phyloP scores from a whole-genome alignment of 1,140 invertebrate genomes.

The Zaprionus inermis region DNA sequence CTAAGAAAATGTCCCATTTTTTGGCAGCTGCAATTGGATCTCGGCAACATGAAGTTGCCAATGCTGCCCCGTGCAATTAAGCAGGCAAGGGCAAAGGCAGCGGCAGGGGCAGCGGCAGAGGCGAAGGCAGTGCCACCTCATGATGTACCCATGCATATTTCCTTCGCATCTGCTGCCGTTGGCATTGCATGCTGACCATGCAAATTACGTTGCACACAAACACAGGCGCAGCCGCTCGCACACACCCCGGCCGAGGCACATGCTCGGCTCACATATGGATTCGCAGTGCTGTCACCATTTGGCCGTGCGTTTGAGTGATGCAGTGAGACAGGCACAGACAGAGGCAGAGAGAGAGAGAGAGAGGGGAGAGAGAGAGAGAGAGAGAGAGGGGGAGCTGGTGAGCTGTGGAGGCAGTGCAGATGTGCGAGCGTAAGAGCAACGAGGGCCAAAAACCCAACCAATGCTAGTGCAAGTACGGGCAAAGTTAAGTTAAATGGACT shows the following conservation, averaged over 20 bases:
- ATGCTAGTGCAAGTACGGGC: constrained; percentile 42
- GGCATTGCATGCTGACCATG: constrained; percentile 73
- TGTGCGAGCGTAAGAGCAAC: background rate
- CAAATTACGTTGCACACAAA: constrained; percentile 72
- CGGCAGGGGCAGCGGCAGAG: constrained; percentile 17
- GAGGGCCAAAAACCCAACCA: constrained; percentile 22
- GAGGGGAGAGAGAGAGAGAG: background rate
- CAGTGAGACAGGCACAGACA: constrained; percentile 56
- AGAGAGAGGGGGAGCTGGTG: background rate
- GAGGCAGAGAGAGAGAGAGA: background rate
- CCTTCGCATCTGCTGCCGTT: constrained; percentile 34
- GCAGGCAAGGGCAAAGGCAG: constrained; percentile 30
- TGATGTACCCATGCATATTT: constrained; percentile 6
- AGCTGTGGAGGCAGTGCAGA: background rate
- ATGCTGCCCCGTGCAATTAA: constrained; percentile 74
- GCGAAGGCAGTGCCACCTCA: background rate
- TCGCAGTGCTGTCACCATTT: constrained; percentile 56
- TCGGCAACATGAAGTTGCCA: constrained; percentile 63
- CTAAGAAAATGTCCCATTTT: constrained; percentile 49
- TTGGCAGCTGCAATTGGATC: constrained; percentile 63
- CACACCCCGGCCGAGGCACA: background rate
- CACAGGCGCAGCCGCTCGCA: constrained; percentile 2
- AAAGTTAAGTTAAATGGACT: constrained; percentile 82
- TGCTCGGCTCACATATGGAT: constrained; percentile 28
- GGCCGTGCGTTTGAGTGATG: constrained; percentile 71